phyloP scores from a whole-genome alignment of 2,797 vertebrate genomes.

The Lagodon rhomboides region DNA sequence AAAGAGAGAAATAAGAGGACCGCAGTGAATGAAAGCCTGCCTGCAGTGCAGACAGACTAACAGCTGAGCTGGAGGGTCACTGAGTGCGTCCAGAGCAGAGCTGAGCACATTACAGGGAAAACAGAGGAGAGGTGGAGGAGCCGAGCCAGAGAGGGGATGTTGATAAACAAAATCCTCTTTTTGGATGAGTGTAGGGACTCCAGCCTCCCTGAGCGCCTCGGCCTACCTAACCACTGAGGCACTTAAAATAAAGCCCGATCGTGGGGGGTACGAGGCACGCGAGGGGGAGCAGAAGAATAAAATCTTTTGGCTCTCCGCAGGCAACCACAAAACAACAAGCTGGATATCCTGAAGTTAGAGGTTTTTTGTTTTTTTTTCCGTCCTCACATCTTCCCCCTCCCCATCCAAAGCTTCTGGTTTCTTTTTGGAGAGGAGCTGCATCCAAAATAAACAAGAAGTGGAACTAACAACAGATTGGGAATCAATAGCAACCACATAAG shows the following conservation, averaged over 20 bases:
- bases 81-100: conserved; percentile 77
- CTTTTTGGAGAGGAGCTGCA: conserved; percentile 6
- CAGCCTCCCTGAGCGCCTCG: conserved; percentile 23
- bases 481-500: conserved; percentile 33
- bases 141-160: conserved; percentile 40
- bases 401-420: conserved; percentile 12
- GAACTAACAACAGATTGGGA: conserved; percentile 33
- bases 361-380: conserved; percentile 19
- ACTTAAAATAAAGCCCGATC: conserved; percentile 37
- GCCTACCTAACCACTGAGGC: conserved; percentile 33
- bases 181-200: conserved; percentile 50
- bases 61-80: conserved; percentile 84
- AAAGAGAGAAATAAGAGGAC: conserved; percentile 50
- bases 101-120: conserved; percentile 33
- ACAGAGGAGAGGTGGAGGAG: conserved; percentile 23
- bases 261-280: conserved; percentile 32
- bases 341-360: conserved; percentile 37
- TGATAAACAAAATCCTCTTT: conserved; percentile 80
- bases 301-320: conserved; percentile 44
- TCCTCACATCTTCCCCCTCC: conserved; percentile 14
- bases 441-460: conserved; percentile 57
- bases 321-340: conserved; percentile 57
- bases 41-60: conserved; percentile 76
- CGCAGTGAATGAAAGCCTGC: conserved; percentile 78
- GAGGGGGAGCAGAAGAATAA: conserved; percentile 52